Evolutionary conservation across 53 echinoderm and acorn worm species (phyloP).

Genomic region (Apostichopus leukothele): DNA sequence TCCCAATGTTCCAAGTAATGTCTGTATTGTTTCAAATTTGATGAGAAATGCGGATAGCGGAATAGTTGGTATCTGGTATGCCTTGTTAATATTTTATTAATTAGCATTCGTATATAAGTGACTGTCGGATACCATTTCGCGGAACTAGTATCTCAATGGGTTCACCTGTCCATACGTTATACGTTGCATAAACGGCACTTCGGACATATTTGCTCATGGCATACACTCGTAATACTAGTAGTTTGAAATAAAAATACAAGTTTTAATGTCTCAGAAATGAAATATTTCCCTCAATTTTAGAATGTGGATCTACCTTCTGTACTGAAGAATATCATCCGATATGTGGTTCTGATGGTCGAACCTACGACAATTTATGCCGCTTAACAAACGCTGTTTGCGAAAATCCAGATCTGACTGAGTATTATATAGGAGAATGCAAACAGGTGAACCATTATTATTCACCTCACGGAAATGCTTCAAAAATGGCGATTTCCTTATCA

Average conservation of each 20-base stretch:
- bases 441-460: conserved; percentile 17
- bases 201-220: no score
- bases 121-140: no score
- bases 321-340: conserved; percentile 15
- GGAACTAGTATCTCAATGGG: no score
- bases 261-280: no score
- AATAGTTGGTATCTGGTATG: no score
- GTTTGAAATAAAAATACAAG: background rate
- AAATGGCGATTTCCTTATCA: background rate
- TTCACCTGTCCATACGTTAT: no score
- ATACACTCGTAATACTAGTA: background rate
- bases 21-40: no score
- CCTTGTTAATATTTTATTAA: no score
- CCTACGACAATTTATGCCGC: conserved; percentile 47
- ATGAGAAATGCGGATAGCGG: no score
- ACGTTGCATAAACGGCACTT: no score
- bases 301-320: conserved; percentile 6
- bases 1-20: no score
- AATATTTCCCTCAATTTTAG: background rate
- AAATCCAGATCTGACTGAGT: conserved; percentile 31
- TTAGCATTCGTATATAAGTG: no score
- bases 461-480: background rate
- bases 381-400: conserved; percentile 51
- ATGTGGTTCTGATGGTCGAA: conserved; percentile 57
- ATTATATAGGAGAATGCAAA: conserved; percentile 31